Conservation (phyloP, 2,113 vertebrate species). For the Cairina moschata region DNA sequence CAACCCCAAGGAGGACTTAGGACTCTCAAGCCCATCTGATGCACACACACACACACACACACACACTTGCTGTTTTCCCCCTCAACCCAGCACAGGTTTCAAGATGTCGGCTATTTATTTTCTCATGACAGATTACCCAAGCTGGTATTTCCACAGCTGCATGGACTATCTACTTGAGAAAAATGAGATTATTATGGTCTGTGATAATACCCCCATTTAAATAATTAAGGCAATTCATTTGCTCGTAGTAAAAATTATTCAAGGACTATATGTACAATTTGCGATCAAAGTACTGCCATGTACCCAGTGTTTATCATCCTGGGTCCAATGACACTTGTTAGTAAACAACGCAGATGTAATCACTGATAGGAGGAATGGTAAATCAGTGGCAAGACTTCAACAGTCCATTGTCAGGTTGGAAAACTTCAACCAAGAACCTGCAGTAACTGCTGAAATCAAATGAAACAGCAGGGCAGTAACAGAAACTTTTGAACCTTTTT, state of each 20-base stretch:
- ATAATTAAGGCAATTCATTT: slow-evolving; percentile 28
- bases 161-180: not conserved
- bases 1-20: not conserved
- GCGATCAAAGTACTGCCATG: not conserved
- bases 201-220: slow-evolving; percentile 7
- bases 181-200: not conserved
- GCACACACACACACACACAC: not conserved
- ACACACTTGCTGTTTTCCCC: not conserved
- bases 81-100: not conserved
- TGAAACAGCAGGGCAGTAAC: slow-evolving; percentile 23
- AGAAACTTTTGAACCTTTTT: slow-evolving; percentile 36
- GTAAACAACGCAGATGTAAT: slow-evolving; percentile 31
- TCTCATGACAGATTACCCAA: not conserved
- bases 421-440: slow-evolving; percentile 25
- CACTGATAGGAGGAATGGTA: not conserved
- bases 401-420: not conserved
- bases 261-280: not conserved
- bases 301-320: not conserved
- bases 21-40: not conserved
- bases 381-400: not conserved
- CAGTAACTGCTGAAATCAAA: not conserved
- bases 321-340: slow-evolving; percentile 18
- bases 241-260: slow-evolving; percentile 16
- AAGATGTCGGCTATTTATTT: not conserved
- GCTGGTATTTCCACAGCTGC: slow-evolving; percentile 15